phyloP scores from a whole-genome alignment of 2,113 vertebrate genomes.

The Petromus typicus region DNA sequence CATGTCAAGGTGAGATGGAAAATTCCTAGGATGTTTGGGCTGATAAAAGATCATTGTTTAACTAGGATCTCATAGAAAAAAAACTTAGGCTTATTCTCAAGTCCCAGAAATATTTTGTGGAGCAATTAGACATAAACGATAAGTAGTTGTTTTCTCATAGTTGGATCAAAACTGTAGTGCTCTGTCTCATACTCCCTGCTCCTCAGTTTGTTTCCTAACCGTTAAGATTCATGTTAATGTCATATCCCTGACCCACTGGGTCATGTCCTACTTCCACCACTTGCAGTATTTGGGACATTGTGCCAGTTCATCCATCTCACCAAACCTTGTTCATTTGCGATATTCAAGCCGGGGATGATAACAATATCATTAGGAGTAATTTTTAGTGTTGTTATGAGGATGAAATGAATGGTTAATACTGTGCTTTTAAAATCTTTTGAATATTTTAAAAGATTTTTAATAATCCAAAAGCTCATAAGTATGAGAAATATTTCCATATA shows the following conservation, averaged over 20 bases:
- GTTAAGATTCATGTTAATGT: neutral
- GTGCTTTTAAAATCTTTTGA: neutral
- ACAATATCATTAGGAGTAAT: neutral
- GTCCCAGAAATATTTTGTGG: constrained; percentile 14
- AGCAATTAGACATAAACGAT: constrained; percentile 18
- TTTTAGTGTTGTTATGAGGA: neutral
- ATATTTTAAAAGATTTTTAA: neutral
- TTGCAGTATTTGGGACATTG: constrained; percentile 13
- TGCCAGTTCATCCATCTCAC: constrained; percentile 45
- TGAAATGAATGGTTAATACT: neutral
- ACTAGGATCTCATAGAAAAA: constrained; percentile 32
- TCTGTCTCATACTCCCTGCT: neutral
- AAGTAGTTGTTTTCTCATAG: constrained; percentile 27
- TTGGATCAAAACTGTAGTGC: neutral
- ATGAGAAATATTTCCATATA: neutral
- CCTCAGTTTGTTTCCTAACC: neutral
- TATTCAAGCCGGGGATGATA: constrained; percentile 51
- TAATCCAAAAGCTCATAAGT: neutral
- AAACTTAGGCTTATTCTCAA: constrained; percentile 17
- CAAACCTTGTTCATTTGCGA: constrained; percentile 39
- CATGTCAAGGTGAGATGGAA: neutral
- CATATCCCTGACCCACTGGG: neutral
- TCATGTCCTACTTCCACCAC: neutral
- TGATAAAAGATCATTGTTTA: neutral
- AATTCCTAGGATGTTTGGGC: constrained; percentile 3